These are phyloP conservation scores for Euphonia xanthogaster DNA, from an alignment of 2,797 vertebrate genomes.

Conservation along the genomic window DNA sequence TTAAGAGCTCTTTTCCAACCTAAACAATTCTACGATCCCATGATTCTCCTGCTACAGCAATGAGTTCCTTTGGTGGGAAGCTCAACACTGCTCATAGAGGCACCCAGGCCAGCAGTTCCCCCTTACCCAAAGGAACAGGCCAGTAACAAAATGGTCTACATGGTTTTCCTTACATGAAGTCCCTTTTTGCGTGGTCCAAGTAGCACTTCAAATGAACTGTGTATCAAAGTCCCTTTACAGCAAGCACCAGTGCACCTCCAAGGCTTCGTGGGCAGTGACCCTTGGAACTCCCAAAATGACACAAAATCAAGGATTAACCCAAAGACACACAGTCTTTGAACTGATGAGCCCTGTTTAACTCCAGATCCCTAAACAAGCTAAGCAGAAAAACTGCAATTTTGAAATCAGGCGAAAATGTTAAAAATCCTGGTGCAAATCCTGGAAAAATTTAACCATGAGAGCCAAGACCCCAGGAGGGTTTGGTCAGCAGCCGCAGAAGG, in stretches of 20 bases:
- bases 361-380: not conserved
- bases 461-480: not conserved
- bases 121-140: not conserved
- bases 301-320: not conserved
- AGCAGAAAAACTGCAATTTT: not conserved
- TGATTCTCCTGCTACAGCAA: not conserved
- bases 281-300: not conserved
- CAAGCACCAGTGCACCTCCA: not conserved
- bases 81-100: not conserved
- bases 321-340: not conserved
- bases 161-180: not conserved
- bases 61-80: not conserved
- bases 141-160: not conserved
- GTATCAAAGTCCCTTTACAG: not conserved
- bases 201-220: not conserved
- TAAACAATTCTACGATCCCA: not conserved
- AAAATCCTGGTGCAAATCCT: not conserved
- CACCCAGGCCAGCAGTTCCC: not conserved
- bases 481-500: fast-evolving
- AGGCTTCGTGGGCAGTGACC: fast-evolving
- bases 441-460: not conserved
- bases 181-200: not conserved
- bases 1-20: not conserved
- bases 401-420: not conserved
- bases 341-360: not conserved